phyloP scores from a whole-genome alignment of 2,888 invertebrate species.

The Parnassius mnemosyne region DNA sequence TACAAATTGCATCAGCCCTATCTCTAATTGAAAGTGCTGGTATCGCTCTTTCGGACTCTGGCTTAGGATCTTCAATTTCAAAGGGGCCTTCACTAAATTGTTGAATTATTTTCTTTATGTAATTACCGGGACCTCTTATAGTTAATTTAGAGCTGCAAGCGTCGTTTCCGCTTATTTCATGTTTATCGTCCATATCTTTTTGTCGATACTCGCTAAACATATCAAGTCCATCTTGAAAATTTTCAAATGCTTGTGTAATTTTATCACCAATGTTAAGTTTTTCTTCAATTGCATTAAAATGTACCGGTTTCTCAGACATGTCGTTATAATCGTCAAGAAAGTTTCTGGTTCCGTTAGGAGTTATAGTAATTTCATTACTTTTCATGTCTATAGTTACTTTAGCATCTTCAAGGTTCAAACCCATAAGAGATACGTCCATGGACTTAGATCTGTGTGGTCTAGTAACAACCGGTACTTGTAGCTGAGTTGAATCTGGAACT shows the following conservation, averaged over 20 bases:
- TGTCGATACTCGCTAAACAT: slow-evolving; percentile 51
- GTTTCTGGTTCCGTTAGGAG: slow-evolving; percentile 61
- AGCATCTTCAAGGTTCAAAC: slow-evolving; percentile 61
- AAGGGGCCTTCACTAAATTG: slow-evolving; percentile 75
- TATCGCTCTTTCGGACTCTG: slow-evolving; percentile 61
- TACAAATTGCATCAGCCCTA: slow-evolving; percentile 74
- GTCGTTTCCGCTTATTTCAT: slow-evolving; percentile 38
- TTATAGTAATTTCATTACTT: slow-evolving; percentile 69
- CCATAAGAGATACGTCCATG: slow-evolving; percentile 73
- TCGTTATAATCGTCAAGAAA: slow-evolving; percentile 40
- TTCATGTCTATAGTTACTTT: slow-evolving; percentile 67
- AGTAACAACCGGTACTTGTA: slow-evolving; percentile 57
- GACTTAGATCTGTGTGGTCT: slow-evolving; percentile 79
- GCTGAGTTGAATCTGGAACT: slow-evolving; percentile 55
- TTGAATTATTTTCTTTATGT: slow-evolving; percentile 73
- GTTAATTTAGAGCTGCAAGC: slow-evolving; percentile 56
- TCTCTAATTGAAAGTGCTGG: slow-evolving; percentile 63
- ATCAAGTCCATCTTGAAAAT: slow-evolving; percentile 66
- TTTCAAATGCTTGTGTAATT: slow-evolving; percentile 60
- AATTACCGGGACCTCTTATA: slow-evolving; percentile 69
- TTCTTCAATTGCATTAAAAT: slow-evolving; percentile 56
- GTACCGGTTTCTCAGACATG: slow-evolving; percentile 38
- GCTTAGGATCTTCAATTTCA: slow-evolving; percentile 61
- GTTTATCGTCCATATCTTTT: slow-evolving; percentile 40
- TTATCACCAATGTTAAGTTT: slow-evolving; percentile 63